A percentile compares a stretch with the other conserved stretches of the same genome.
These are phyloP conservation scores for Mesorhabditis spiculigera DNA, from an alignment of 2,888 invertebrate species.

Conservation along the genomic window DNA sequence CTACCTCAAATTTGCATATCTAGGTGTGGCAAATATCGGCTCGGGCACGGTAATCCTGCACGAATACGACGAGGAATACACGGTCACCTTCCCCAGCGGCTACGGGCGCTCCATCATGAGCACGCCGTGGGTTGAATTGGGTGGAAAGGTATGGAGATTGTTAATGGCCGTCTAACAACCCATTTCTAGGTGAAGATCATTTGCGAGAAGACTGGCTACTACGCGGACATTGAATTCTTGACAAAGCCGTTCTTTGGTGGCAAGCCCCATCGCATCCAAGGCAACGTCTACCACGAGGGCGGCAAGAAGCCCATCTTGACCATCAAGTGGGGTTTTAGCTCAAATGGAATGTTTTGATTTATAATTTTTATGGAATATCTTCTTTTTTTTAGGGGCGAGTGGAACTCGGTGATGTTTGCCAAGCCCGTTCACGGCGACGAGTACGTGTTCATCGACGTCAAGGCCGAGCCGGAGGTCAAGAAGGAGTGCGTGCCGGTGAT, in stretches of 20 bases:
- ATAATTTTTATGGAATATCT: not conserved
- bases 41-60: conserved; percentile 84
- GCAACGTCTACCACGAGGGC: conserved; percentile 45
- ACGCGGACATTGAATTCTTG: conserved; percentile 86
- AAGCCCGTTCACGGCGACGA: conserved; percentile 66
- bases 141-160: conserved; percentile 73
- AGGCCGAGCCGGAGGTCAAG: conserved; percentile 66
- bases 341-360: not conserved
- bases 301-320: conserved; percentile 50
- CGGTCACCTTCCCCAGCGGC: conserved; percentile 93
- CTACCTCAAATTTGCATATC: conserved; percentile 5
- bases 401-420: conserved; percentile 92
- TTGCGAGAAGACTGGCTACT: conserved; percentile 84
- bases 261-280: conserved; percentile 51
- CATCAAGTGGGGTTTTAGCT: conserved; percentile 20
- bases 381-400: conserved; percentile 71
- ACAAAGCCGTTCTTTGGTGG: conserved; percentile 70
- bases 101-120: conserved; percentile 94
- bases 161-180: not conserved
- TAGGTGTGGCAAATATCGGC: conserved; percentile 86
- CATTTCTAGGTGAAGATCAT: conserved; percentile 72
- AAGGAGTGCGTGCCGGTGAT: conserved; percentile 54
- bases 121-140: conserved; percentile 97
- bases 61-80: conserved; percentile 82
- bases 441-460: conserved; percentile 51